Conservation (phyloP, 2,888 invertebrate genomes). For the Myopa tessellatipennis region DNA sequence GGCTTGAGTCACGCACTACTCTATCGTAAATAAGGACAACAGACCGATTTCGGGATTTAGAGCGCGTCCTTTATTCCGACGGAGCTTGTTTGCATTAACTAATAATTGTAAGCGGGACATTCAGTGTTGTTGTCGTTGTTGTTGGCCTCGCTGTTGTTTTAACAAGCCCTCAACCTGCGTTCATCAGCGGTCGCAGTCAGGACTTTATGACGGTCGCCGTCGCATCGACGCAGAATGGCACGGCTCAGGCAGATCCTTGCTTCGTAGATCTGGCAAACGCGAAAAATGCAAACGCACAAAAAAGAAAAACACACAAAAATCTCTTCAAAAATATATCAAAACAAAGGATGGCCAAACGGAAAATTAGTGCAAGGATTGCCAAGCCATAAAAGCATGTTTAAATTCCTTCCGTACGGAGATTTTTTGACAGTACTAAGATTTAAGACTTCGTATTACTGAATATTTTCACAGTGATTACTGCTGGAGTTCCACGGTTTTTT, state of each 20-base stretch:
- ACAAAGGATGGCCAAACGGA: not conserved
- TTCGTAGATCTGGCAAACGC: not conserved
- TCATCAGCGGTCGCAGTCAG: not conserved
- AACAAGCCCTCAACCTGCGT: not conserved
- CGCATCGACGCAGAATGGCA: not conserved
- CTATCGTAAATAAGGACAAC: constrained; percentile 33
- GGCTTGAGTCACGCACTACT: not conserved
- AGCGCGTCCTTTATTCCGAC: constrained; percentile 31
- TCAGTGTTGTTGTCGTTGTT: constrained; percentile 11
- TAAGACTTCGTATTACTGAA: not conserved
- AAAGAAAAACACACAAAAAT: constrained; percentile 24
- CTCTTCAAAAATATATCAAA: not conserved
- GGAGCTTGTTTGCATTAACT: constrained; percentile 37
- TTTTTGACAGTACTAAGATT: not conserved
- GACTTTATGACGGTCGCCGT: constrained; percentile 23
- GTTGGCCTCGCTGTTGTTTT: not conserved
- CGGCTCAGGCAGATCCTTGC: not conserved
- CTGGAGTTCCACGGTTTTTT: not conserved
- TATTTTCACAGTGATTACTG: not conserved
- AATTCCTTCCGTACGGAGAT: not conserved
- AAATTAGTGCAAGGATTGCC: constrained; percentile 22
- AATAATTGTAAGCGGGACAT: constrained; percentile 31
- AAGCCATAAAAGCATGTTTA: constrained; percentile 1
- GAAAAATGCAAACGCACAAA: not conserved
- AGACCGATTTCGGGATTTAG: constrained; percentile 36